Conservation (phyloP, 1,140 invertebrate species). For the Adoxophyes honmai region DNA sequence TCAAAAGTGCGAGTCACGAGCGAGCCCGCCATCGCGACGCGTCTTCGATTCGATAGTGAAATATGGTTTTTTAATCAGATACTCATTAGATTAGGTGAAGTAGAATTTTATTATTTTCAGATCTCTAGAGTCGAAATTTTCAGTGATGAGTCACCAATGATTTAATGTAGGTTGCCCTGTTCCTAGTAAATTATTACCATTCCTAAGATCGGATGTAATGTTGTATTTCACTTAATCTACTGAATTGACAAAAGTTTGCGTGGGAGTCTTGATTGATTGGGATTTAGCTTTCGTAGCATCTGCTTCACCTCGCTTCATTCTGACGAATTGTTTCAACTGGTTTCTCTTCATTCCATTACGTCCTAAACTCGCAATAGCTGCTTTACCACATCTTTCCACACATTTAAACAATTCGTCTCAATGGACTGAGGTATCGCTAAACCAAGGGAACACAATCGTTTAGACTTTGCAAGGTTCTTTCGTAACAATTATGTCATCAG, state of each 20-base stretch:
- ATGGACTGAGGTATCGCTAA: constrained; percentile 40
- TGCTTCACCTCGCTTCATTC: constrained; percentile 51
- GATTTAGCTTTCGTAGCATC: constrained; percentile 32
- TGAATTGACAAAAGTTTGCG: constrained; percentile 27
- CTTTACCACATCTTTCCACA: neutral
- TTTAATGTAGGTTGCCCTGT: constrained; percentile 68
- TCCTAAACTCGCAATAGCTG: too few species aligned
- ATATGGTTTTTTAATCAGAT: constrained; percentile 29
- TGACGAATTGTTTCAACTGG: constrained; percentile 28
- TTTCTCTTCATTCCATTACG: constrained; percentile 1
- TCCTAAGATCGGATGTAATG: constrained; percentile 43
- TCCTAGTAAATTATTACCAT: constrained; percentile 69
- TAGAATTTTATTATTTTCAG: constrained; percentile 37
- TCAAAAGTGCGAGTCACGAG: constrained; percentile 46
- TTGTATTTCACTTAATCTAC: constrained; percentile 68
- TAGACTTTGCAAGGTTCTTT: constrained; percentile 39
- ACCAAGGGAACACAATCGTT: constrained; percentile 36
- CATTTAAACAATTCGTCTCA: constrained; percentile 27
- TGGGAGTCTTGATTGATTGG: constrained; percentile 41
- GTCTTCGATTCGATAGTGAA: constrained; percentile 58
- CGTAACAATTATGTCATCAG: constrained; percentile 18
- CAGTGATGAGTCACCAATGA: constrained; percentile 73
- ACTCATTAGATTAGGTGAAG: constrained; percentile 67
- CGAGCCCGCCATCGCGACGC: constrained; percentile 44
- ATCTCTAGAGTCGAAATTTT: constrained; percentile 66